These are phyloP conservation scores for Telmatherina bonti DNA, from an alignment of 2,797 vertebrate genomes.

Conservation along the genomic window DNA sequence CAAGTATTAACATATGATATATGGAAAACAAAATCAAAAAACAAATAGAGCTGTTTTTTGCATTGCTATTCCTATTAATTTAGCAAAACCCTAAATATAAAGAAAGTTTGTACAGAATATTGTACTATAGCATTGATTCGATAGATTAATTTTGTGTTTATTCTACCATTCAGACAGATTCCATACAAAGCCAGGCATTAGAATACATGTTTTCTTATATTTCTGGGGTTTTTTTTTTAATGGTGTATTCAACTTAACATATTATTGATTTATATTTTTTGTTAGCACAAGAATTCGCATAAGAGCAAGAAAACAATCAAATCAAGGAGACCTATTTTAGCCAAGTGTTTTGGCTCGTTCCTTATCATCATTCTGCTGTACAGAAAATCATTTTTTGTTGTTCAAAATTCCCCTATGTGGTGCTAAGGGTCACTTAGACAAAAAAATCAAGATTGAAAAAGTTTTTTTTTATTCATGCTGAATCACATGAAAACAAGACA, in stretches of 20 bases:
- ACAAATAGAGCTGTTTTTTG: too few relatives aligned
- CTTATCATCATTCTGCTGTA: background rate
- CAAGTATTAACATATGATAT: too few relatives aligned
- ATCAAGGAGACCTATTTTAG: background rate
- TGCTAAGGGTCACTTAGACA: background rate
- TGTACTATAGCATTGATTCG: slow-evolving; percentile 7
- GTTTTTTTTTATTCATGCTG: background rate
- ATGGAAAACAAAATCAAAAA: too few relatives aligned
- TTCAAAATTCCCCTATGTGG: background rate
- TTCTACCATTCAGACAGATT: too few relatives aligned
- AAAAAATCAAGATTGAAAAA: background rate
- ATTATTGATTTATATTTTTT: background rate
- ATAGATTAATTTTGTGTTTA: too few relatives aligned
- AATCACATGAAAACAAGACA: background rate
- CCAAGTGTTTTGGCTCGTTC: background rate
- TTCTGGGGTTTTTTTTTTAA: background rate
- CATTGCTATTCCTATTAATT: too few relatives aligned
- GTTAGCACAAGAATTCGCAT: background rate
- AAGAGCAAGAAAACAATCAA: background rate
- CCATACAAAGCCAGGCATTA: too few relatives aligned
- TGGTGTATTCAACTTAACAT: too few relatives aligned
- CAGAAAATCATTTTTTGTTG: background rate
- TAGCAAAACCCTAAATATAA: too few relatives aligned
- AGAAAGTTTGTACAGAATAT: slow-evolving; percentile 32
- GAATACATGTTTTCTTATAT: background rate